phyloP scores from a whole-genome alignment of 2,888 invertebrate species.

The Eupithecia inturbata region DNA sequence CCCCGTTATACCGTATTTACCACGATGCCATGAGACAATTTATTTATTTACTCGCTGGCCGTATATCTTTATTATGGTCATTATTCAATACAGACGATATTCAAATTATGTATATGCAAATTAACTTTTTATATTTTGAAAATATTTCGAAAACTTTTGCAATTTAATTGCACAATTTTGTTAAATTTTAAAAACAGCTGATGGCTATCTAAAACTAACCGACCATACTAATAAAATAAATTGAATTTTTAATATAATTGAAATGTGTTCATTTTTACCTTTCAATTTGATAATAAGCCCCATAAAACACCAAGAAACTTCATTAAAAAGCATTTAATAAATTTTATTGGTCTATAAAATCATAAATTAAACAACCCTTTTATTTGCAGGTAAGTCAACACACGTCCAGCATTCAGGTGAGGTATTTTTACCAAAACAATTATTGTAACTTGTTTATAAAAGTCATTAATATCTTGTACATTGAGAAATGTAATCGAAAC shows the following conservation, averaged over 20 bases:
- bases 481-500: constrained; percentile 66
- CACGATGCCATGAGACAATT: constrained; percentile 38
- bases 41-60: constrained; percentile 41
- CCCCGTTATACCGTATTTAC: constrained; percentile 49
- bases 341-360: constrained; percentile 22
- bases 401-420: constrained; percentile 48
- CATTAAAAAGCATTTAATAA: constrained; percentile 18
- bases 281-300: neutral
- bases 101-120: constrained; percentile 39
- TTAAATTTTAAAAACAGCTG: neutral
- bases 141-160: constrained; percentile 5
- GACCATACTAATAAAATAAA: neutral
- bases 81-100: constrained; percentile 33
- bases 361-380: constrained; percentile 44
- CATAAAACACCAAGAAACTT: constrained; percentile 6
- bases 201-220: neutral
- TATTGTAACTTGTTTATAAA: constrained; percentile 68
- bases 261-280: neutral
- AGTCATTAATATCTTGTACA: constrained; percentile 69
- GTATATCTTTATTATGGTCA: constrained; percentile 38
- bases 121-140: constrained; percentile 16
- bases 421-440: constrained; percentile 57
- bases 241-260: neutral
- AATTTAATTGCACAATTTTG: constrained; percentile 1
- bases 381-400: constrained; percentile 60